Evolutionary conservation across 2,113 vertebrate genomes (phyloP).

Genomic region (Petromus typicus): DNA sequence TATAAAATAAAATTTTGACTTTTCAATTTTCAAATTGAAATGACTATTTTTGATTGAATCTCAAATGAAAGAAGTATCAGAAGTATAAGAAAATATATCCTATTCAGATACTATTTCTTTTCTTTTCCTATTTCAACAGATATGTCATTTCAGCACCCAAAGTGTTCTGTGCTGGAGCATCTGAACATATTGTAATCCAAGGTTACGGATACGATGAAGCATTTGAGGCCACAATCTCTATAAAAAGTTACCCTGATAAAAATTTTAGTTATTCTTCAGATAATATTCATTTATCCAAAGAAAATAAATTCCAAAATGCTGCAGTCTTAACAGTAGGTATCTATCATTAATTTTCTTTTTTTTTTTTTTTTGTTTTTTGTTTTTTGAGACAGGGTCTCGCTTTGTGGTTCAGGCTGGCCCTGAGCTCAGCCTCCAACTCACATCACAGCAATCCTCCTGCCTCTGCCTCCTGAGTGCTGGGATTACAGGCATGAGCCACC

Average conservation of each 20-base stretch:
- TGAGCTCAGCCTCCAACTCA: too few species aligned
- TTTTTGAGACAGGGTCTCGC: too few species aligned
- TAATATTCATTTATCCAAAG: constrained; percentile 82
- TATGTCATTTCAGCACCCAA: constrained; percentile 93
- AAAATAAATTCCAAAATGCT: constrained; percentile 89
- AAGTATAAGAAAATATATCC: background rate
- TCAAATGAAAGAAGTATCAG: constrained; percentile 37
- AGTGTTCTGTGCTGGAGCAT: constrained; percentile 88
- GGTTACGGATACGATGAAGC: constrained; percentile 88
- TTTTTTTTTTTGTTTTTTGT: too few species aligned
- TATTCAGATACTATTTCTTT: background rate
- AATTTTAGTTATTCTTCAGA: constrained; percentile 74
- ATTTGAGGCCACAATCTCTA: constrained; percentile 85
- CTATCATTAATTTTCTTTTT: constrained; percentile 35
- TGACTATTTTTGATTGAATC: background rate
- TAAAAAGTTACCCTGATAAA: constrained; percentile 91
- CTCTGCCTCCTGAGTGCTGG: too few species aligned
- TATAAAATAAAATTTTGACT: background rate
- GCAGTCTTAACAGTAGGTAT: constrained; percentile 88
- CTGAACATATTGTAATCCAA: constrained; percentile 91
- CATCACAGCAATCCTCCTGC: too few species aligned
- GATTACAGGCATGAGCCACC: too few species aligned
- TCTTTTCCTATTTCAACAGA: constrained; percentile 83
- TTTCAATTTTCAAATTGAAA: constrained; percentile 35
- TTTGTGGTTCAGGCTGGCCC: too few species aligned